Evolutionary conservation across 2,797 vertebrate genomes (phyloP).

Genomic region (Peromyscus aztecus): DNA sequence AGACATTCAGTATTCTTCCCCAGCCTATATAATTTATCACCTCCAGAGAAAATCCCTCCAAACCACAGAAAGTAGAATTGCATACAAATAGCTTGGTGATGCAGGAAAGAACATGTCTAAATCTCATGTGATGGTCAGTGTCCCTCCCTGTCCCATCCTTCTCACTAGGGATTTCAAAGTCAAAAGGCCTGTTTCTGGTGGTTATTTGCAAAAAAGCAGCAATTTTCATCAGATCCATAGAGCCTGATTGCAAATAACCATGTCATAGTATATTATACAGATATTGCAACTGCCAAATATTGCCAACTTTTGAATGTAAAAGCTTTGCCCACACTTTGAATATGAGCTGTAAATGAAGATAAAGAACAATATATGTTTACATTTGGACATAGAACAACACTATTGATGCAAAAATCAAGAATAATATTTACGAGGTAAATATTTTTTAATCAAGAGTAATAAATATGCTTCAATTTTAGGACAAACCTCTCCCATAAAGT

Average conservation of each 20-base stretch:
- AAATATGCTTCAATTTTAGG: not conserved
- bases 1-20: not conserved
- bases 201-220: not conserved
- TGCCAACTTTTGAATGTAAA: not conserved
- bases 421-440: not conserved
- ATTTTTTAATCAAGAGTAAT: slow-evolving; percentile 27
- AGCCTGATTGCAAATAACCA: too few relatives aligned
- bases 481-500: not conserved
- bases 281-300: not conserved
- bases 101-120: not conserved
- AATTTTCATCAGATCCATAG: too few relatives aligned
- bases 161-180: not conserved
- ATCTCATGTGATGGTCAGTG: not conserved
- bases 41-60: not conserved
- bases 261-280: not conserved
- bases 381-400: not conserved
- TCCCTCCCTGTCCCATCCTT: not conserved
- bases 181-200: not conserved
- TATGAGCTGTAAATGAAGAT: too few relatives aligned
- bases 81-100: not conserved
- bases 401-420: not conserved
- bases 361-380: not conserved
- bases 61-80: not conserved
- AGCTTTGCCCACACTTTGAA: not conserved
- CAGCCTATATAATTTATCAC: not conserved